Conservation (phyloP, 2,888 invertebrate species). For the Saturnia pavonia region DNA sequence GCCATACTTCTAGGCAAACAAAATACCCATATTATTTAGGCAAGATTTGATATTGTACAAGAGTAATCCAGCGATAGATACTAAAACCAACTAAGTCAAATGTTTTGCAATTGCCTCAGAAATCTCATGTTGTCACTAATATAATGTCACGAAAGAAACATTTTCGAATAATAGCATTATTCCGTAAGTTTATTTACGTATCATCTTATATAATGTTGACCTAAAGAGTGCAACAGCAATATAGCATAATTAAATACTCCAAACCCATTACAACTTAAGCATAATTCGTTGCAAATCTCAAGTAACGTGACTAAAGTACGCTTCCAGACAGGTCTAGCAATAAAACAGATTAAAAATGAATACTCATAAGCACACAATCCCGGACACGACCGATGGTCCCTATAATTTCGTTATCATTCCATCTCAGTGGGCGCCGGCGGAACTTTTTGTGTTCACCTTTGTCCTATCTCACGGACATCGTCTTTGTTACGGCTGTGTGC, state of each 20-base stretch:
- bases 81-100: no score
- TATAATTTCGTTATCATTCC: conserved; percentile 63
- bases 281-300: neutral
- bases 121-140: no score
- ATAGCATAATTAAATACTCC: neutral
- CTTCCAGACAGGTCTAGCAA: neutral
- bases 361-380: conserved; percentile 25
- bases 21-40: no score
- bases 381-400: conserved; percentile 36
- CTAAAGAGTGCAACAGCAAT: neutral
- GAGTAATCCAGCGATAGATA: no score
- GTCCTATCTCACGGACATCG: conserved; percentile 45
- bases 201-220: neutral
- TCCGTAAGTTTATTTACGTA: neutral
- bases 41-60: no score
- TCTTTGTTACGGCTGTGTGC: conserved; percentile 13
- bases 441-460: conserved; percentile 52
- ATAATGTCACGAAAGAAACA: no score
- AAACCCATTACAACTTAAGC: neutral
- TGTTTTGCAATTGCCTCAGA: no score
- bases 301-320: neutral
- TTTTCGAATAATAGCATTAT: no score
- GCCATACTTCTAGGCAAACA: no score
- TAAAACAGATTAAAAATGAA: conserved; percentile 8
- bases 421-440: conserved; percentile 57